Percentiles rank a stretch among this genome's conserved stretches.
phyloP scores from a whole-genome alignment of 2,888 invertebrate genomes.

The Drosophila mimica region DNA sequence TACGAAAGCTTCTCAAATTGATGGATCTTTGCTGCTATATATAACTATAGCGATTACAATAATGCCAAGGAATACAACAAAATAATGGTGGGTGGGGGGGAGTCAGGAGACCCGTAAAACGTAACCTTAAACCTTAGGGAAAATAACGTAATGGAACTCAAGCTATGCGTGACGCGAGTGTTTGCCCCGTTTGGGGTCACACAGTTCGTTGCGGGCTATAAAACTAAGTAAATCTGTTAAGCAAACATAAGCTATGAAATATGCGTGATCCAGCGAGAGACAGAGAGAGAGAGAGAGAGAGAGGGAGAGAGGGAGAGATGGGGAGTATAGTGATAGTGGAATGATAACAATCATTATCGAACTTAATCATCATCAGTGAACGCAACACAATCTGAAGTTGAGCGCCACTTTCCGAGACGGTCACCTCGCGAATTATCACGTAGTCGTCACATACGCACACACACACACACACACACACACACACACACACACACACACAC shows the following conservation, averaged over 20 bases:
- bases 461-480: conserved; percentile 7
- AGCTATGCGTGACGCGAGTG: conserved; percentile 34
- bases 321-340: not conserved
- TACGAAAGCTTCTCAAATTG: not conserved
- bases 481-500: conserved; percentile 20
- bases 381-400: conserved; percentile 16
- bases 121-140: conserved; percentile 21
- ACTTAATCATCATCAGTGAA: conserved; percentile 17
- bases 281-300: not conserved
- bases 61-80: not conserved
- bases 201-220: conserved; percentile 15
- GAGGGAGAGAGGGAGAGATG: not conserved
- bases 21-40: not conserved
- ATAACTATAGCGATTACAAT: not conserved
- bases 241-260: conserved; percentile 8
- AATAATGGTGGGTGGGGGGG: not conserved
- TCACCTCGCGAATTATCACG: conserved; percentile 41
- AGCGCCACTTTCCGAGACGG: conserved; percentile 21
- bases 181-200: conserved; percentile 30
- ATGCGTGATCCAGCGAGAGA: not conserved
- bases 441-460: conserved; percentile 16
- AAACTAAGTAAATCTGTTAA: conserved; percentile 30
- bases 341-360: conserved; percentile 11
- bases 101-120: conserved; percentile 9
- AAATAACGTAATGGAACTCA: conserved; percentile 13